phyloP scores from a whole-genome alignment of 2,797 vertebrate genomes.

The Chiroxiphia lanceolata region DNA sequence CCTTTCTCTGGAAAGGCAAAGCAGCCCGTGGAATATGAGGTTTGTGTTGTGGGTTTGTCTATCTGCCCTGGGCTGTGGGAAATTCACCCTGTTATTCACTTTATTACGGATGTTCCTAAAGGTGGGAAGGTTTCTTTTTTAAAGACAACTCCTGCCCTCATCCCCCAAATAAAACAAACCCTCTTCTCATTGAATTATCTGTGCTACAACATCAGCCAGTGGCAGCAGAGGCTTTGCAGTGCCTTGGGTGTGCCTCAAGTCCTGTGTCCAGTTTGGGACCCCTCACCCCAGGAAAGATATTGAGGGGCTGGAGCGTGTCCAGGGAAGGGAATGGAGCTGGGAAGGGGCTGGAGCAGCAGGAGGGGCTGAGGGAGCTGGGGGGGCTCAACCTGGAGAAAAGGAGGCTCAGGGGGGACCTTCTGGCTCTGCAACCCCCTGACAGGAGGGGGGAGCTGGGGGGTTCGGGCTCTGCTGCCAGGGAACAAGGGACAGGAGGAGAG shows the following conservation, averaged over 20 bases:
- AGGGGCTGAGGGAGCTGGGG: too few relatives aligned
- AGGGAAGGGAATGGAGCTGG: background rate
- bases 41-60: background rate
- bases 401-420: background rate
- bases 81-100: accelerated
- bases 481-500: too few relatives aligned
- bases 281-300: background rate
- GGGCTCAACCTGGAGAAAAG: background rate
- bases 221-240: background rate
- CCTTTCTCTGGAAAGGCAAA: background rate
- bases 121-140: background rate
- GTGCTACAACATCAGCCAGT: background rate
- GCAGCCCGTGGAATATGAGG: background rate
- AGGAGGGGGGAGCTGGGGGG: background rate
- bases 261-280: background rate
- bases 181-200: background rate
- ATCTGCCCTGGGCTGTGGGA: background rate
- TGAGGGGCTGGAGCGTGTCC: too few relatives aligned
- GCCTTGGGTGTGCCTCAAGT: background rate
- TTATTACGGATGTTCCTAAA: background rate
- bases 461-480: too few relatives aligned
- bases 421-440: background rate
- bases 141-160: background rate
- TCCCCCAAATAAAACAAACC: background rate
- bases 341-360: too few relatives aligned